Percentiles rank a stretch among this genome's conserved stretches.
phyloP scores from a whole-genome alignment of 2,888 invertebrate genomes.

The Cataglyphis altisquamis region DNA sequence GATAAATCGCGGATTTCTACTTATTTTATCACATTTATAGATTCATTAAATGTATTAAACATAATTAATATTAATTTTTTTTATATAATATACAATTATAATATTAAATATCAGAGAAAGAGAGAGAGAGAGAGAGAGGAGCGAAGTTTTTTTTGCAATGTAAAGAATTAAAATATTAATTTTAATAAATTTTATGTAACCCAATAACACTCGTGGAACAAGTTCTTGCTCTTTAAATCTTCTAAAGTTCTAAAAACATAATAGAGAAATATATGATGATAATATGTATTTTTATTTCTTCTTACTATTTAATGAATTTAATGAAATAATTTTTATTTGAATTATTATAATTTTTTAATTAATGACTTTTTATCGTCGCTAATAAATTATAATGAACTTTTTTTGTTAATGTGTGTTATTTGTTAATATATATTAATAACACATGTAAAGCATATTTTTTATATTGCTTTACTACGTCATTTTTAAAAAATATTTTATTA shows the following conservation, averaged over 20 bases:
- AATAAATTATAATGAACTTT: background rate
- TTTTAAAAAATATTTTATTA: background rate
- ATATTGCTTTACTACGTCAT: background rate
- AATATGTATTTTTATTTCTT: background rate
- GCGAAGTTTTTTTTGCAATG: background rate
- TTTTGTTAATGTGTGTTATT: background rate
- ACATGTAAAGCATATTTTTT: background rate
- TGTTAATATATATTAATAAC: background rate
- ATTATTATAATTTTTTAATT: background rate
- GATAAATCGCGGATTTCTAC: background rate
- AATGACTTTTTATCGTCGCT: background rate
- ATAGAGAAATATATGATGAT: background rate
- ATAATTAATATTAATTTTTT: background rate
- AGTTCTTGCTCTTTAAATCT: background rate
- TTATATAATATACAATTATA: background rate
- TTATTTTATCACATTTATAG: background rate
- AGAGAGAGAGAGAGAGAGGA: too few species aligned
- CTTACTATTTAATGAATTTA: background rate
- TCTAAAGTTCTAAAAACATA: background rate
- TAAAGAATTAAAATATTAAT: slow-evolving; percentile 9
- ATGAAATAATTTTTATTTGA: background rate
- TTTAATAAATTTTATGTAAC: background rate
- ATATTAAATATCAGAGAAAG: background rate
- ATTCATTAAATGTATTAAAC: background rate
- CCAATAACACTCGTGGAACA: background rate